Evolutionary conservation across 2,113 vertebrate genomes (phyloP), one percentile per base, ranked within the genome.

Genomic region (Emydura subglobosa): DNA sequence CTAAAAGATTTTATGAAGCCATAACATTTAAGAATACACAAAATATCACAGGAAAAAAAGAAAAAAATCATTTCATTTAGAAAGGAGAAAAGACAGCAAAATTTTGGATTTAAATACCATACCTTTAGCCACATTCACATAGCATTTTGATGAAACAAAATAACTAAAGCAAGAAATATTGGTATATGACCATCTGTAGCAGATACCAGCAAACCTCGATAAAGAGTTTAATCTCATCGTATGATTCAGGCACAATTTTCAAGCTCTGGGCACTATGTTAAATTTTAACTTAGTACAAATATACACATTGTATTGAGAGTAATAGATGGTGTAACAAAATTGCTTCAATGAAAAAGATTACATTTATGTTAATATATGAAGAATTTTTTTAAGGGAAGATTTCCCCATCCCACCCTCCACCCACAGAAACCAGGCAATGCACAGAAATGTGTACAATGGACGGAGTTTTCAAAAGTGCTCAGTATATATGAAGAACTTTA

Each of bases 271-370:
- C 27, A 92, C 25, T 72, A 16, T 59, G 22, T 94, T 90, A 72
- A 97, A 83, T 53, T 76, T 7, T 31, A 87, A 85, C 29, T 59
- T 39, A 80, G 74, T 49, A 74, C n/a, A 85, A 82, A 91, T 16
- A 6, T 78, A n/a, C 51, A 51, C 19, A 90, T 1, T 87, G 50
- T 22, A 86, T 27, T 86, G 39, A 50, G 6, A 78, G 12, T 29
- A 72, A 95, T 88, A 88, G 27, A 0, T 7, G 7, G 16, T 79
- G 16, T 39, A 87, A 86, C 7, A 87, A 22, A 91, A 49, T 7
- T 54, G 44, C 1, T n/a, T 0, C 0, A 79, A 0, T 3, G 14
- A 47, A 89, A 85, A 94, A 59, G 21, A 86, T 12, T 86, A 91
- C 88, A 42, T 47, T 93, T 85, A 14, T 80, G 21, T 21, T 94